These are phyloP conservation scores for Eucriotettix oculatus DNA, from an alignment of 2,888 invertebrate species.

Conservation along the genomic window DNA sequence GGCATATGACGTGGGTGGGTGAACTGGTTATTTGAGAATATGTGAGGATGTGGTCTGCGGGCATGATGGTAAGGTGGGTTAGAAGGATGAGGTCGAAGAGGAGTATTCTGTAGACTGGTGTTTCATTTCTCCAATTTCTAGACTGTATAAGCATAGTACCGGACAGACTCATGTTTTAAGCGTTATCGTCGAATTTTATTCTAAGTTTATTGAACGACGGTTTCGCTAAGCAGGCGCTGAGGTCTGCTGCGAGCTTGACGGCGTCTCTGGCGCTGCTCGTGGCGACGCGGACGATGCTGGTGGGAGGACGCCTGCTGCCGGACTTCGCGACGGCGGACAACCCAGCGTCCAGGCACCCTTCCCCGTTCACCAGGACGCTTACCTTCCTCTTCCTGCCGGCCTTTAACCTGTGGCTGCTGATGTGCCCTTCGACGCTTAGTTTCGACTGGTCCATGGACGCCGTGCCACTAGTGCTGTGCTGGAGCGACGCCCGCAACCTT, in stretches of 20 bases:
- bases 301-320: constrained; percentile 22
- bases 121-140: too few relatives aligned
- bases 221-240: background rate
- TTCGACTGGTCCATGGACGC: constrained; percentile 44
- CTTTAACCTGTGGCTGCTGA: constrained; percentile 27
- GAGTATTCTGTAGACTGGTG: too few relatives aligned
- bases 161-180: too few relatives aligned
- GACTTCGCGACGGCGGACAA: constrained; percentile 33
- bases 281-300: constrained; percentile 16
- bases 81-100: too few relatives aligned
- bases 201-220: too few relatives aligned
- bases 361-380: constrained; percentile 24
- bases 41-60: too few relatives aligned
- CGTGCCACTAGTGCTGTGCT: constrained; percentile 24
- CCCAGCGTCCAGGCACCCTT: constrained; percentile 29
- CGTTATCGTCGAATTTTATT: too few relatives aligned
- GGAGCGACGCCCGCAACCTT: constrained; percentile 26
- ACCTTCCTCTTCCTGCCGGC: constrained; percentile 30
- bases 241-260: background rate
- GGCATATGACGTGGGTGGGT: too few relatives aligned
- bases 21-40: too few relatives aligned
- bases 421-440: constrained; percentile 32
- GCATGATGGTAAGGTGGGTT: too few relatives aligned
- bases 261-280: constrained; percentile 35
- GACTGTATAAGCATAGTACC: too few relatives aligned